These are phyloP conservation scores for Fopius arisanus DNA, from an alignment of 1,140 invertebrate species.

Conservation along the genomic window DNA sequence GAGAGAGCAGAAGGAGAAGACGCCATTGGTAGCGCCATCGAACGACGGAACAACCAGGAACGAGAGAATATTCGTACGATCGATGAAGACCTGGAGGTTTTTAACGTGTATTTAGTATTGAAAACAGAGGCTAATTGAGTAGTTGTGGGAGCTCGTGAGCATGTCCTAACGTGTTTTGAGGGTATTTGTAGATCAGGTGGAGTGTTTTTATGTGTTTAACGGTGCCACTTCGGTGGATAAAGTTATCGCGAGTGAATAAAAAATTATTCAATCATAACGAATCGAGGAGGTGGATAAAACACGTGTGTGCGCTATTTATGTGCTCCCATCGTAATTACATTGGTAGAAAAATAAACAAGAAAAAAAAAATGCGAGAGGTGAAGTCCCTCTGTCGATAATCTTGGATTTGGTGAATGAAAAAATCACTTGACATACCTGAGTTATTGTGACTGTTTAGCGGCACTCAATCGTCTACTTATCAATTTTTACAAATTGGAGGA, in stretches of 20 bases:
- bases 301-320: background rate
- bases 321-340: background rate
- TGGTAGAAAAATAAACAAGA: background rate
- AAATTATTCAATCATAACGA: background rate
- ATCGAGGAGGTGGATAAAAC: background rate
- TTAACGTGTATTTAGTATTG: background rate
- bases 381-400: background rate
- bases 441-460: too few species aligned
- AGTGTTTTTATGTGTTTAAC: background rate
- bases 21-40: background rate
- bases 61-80: conserved; percentile 17
- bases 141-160: background rate
- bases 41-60: conserved; percentile 2
- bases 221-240: background rate
- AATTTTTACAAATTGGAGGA: background rate
- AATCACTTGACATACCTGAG: background rate
- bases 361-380: background rate
- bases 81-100: conserved; percentile 13
- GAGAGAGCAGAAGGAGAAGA: too few species aligned
- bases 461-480: background rate
- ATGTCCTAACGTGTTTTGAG: background rate
- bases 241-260: background rate
- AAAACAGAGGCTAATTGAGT: background rate
- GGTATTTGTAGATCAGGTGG: background rate
- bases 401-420: background rate